Conservation (phyloP, 2,888 invertebrate genomes). For the Lasioglossum figueresi region DNA sequence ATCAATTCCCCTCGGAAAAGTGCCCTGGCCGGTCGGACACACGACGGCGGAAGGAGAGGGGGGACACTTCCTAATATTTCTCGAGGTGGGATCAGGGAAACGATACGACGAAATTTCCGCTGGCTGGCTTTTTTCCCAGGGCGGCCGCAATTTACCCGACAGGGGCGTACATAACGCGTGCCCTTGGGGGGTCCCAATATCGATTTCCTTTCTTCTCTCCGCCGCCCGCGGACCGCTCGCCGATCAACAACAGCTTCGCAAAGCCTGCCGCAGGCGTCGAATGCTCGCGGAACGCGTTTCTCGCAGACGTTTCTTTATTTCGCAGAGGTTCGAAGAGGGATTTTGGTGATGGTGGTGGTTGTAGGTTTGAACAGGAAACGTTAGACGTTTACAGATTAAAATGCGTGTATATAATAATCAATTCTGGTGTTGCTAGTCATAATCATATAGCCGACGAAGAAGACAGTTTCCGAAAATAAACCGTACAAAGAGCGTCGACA, state of each 20-base stretch:
- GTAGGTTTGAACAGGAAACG: slow-evolving; percentile 28
- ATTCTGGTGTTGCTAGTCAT: slow-evolving; percentile 32
- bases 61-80: slow-evolving; percentile 24
- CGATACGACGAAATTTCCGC: slow-evolving; percentile 46
- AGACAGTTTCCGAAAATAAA: slow-evolving; percentile 19
- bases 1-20: slow-evolving; percentile 26
- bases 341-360: neutral
- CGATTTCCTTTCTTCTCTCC: slow-evolving; percentile 70
- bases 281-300: slow-evolving; percentile 28
- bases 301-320: slow-evolving; percentile 26
- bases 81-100: slow-evolving; percentile 17
- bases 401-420: slow-evolving; percentile 59
- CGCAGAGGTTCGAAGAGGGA: neutral
- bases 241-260: slow-evolving; percentile 56
- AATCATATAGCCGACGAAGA: slow-evolving; percentile 22
- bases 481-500: neutral
- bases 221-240: slow-evolving; percentile 33
- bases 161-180: slow-evolving; percentile 69
- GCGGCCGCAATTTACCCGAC: slow-evolving; percentile 66
- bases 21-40: neutral
- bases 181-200: slow-evolving; percentile 77
- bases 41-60: neutral
- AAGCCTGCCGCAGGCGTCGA: slow-evolving; percentile 43
- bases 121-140: slow-evolving; percentile 49
- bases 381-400: slow-evolving; percentile 62